Base-by-base conservation (phyloP, 1,140 invertebrate genomes). In the Scaptomyza hsui region DNA sequence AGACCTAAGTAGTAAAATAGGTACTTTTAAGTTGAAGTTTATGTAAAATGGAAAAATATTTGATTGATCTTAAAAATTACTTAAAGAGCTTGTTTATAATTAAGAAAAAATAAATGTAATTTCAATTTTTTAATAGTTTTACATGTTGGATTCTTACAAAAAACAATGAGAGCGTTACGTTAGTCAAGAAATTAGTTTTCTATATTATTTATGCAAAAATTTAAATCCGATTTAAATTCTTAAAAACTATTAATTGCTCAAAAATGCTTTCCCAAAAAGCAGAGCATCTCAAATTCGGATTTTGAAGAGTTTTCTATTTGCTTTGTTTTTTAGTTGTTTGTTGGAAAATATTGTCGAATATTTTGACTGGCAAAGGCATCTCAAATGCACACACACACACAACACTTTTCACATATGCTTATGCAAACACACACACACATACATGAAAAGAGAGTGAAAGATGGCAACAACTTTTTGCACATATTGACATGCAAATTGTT, bases 401-500 rank as follows among this genome's bases (percentile, higher is more conserved):
- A 24, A 24, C 41, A 13, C 68, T 4, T 21, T 21, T 1, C 19
- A 21, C 26, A 29, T 29, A 29, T 29, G 5, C 26, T 29, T 29
- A 29, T 10, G 26, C 26, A 29, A 29, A 72, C 52, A 61, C 61
- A 67, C 63, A 72, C 59, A 61, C 29, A 56, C 44, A 53, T 18
- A 13, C 24, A 55, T 12, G 12, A 37, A 37, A 37, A 41, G 9
- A 41, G 18, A 15, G 15, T 21, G 10, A 12, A 24, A 60, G 41
- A 69, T 19, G 35, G 57, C 12, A 12, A 24, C 37, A 76, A 67
- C 56, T 67, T 77, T 81, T 70, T 57, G 64, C 67, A 75, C 80
- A 69, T 85, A 88, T 86, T 86, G 75, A 64, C 82, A 86, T 81
- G 82, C 70, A 88, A 86, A 86, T 86, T 86, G 82, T 86, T 86